Conservation (phyloP, 2,113 vertebrate genomes). For the Melanocharis versteri region DNA sequence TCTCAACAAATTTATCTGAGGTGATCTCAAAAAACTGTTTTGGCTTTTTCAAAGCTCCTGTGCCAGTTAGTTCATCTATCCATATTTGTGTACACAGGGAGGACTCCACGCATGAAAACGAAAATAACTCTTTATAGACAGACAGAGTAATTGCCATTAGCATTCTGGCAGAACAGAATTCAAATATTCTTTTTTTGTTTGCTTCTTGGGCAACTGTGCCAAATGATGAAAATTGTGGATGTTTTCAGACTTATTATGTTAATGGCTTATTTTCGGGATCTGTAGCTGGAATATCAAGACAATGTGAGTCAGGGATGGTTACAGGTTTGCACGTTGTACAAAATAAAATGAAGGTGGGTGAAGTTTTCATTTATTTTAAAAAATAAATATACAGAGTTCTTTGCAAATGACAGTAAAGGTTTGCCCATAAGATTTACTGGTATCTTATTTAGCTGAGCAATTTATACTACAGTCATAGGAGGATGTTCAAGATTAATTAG, state of each 20-base stretch:
- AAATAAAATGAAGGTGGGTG: not conserved
- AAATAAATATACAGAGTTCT: not conserved
- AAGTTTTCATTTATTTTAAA: not conserved
- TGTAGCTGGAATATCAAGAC: not conserved
- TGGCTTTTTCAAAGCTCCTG: not conserved
- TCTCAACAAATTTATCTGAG: not conserved
- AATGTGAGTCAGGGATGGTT: not conserved
- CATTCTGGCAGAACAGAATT: not conserved
- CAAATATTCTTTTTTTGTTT: not conserved
- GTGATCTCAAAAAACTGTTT: not conserved
- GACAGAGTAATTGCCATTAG: not conserved
- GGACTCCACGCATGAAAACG: not conserved
- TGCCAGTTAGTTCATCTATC: not conserved
- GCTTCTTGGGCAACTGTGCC: not conserved
- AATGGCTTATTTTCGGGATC: not conserved
- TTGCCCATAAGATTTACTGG: not conserved
- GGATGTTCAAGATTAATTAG: not conserved
- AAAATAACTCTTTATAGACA: not conserved
- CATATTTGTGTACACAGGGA: not conserved
- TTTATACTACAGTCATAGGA: not conserved
- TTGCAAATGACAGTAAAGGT: not conserved
- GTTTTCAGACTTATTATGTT: not conserved
- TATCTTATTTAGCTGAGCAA: not conserved
- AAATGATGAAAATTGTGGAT: not conserved
- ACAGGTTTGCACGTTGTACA: not conserved